A percentile compares a stretch with the other conserved stretches of the same genome.
These are phyloP conservation scores for Anarsia innoxiella DNA, from an alignment of 2,888 invertebrate species.

Conservation along the genomic window DNA sequence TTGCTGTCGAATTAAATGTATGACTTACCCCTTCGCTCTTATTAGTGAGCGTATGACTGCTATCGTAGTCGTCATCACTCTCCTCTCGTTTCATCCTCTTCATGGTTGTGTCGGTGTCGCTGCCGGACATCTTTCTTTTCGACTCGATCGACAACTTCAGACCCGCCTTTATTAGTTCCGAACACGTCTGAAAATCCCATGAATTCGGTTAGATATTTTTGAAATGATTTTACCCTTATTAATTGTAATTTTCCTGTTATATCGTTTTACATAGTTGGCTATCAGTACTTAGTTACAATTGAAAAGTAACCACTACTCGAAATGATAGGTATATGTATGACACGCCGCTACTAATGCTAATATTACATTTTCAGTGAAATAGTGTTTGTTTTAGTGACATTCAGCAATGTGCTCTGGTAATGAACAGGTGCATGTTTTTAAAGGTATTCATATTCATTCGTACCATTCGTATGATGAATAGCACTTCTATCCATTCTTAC, in stretches of 20 bases:
- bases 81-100: constrained; percentile 75
- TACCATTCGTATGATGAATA: background rate
- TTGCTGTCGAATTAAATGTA: too few species aligned
- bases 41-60: constrained; percentile 67
- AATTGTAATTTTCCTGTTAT: too few species aligned
- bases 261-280: too few species aligned
- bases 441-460: too few species aligned
- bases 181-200: constrained; percentile 80
- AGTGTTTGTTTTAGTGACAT: too few species aligned
- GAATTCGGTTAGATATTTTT: constrained; percentile 2
- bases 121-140: constrained; percentile 85
- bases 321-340: too few species aligned
- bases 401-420: too few species aligned
- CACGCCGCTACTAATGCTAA: too few species aligned
- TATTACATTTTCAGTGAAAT: too few species aligned
- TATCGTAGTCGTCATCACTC: constrained; percentile 77
- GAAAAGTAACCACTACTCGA: too few species aligned
- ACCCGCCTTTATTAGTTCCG: constrained; percentile 92
- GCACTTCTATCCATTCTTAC: background rate
- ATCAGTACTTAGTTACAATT: too few species aligned
- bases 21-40: constrained; percentile 72
- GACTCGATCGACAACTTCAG: constrained; percentile 93
- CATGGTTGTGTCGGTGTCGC: constrained; percentile 67
- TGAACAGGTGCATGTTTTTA: background rate
- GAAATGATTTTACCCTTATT: too few species aligned